These are phyloP conservation scores for Lepus oiostolus DNA, from an alignment of 2,797 vertebrate genomes.

Conservation along the genomic window DNA sequence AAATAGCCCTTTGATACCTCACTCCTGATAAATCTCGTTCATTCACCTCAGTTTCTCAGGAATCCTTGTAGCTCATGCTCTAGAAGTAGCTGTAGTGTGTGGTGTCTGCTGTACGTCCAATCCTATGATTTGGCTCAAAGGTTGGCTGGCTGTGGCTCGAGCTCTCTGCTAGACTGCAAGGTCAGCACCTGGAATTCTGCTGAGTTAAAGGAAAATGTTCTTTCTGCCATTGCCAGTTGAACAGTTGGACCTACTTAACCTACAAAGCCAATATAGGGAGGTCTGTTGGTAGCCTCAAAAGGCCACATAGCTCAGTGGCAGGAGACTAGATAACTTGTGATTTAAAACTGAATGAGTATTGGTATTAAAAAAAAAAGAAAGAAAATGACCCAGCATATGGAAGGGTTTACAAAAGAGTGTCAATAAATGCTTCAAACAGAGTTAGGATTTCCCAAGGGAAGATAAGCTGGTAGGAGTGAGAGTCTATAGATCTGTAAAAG, in stretches of 20 bases:
- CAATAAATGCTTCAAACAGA: conserved; percentile 54
- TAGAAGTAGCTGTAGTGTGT: conserved; percentile 71
- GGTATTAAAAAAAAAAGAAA: conserved; percentile 52
- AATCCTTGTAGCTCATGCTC: conserved; percentile 68
- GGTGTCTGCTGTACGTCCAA: conserved; percentile 62
- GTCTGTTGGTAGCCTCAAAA: conserved; percentile 37
- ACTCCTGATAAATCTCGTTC: conserved; percentile 72
- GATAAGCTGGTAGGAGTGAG: neutral
- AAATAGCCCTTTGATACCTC: conserved; percentile 80
- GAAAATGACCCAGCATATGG: conserved; percentile 42
- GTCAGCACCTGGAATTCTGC: conserved; percentile 67
- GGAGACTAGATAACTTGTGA: conserved; percentile 66
- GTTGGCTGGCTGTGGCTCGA: conserved; percentile 59
- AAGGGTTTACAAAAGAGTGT: conserved; percentile 63
- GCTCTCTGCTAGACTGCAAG: conserved; percentile 46
- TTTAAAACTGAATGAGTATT: conserved; percentile 65
- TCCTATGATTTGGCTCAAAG: conserved; percentile 63
- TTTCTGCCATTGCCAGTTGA: conserved; percentile 63
- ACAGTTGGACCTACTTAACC: conserved; percentile 65
- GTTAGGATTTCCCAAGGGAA: conserved; percentile 54
- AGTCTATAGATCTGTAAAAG: conserved; percentile 48
- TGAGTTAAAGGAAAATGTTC: conserved; percentile 65
- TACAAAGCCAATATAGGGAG: neutral
- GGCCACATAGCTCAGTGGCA: conserved; percentile 52
- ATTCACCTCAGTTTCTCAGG: conserved; percentile 82